Evolutionary conservation across 2,113 vertebrate genomes (phyloP).

Genomic region (Dipodomys stephensi): DNA sequence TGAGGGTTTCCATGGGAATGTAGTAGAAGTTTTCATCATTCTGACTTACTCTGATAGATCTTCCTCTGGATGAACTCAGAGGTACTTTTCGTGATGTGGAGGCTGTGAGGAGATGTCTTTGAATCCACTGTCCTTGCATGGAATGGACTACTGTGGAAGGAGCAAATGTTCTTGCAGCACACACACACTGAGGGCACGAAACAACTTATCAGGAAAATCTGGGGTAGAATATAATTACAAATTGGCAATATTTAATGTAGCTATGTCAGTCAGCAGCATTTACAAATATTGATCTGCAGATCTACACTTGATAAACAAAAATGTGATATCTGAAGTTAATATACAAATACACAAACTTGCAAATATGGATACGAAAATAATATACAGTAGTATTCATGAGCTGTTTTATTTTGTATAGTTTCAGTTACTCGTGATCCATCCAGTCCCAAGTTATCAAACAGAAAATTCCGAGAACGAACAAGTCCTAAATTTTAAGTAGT

Average conservation of each 20-base stretch:
- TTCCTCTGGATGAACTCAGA: not conserved
- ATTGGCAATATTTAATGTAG: constrained; percentile 8
- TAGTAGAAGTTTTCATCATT: not conserved
- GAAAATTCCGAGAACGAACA: constrained; percentile 21
- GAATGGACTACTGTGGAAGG: not conserved
- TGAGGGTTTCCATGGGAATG: not conserved
- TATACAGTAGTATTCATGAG: not conserved
- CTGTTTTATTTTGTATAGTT: not conserved
- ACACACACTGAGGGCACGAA: not conserved
- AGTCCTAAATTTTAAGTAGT: not conserved
- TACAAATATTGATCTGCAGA: not conserved
- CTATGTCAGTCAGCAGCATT: not conserved
- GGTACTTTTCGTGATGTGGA: not conserved
- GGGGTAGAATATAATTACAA: not conserved
- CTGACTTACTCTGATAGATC: not conserved
- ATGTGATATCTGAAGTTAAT: no score
- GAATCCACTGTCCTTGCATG: not conserved
- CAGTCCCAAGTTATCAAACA: not conserved
- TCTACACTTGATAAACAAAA: no score
- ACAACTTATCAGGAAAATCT: not conserved
- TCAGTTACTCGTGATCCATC: not conserved
- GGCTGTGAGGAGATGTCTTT: not conserved
- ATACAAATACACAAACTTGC: no score
- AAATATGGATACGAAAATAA: constrained; percentile 34
- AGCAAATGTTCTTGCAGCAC: not conserved